phyloP scores from a whole-genome alignment of 2,113 vertebrate genomes.

The Eurypyga helias region DNA sequence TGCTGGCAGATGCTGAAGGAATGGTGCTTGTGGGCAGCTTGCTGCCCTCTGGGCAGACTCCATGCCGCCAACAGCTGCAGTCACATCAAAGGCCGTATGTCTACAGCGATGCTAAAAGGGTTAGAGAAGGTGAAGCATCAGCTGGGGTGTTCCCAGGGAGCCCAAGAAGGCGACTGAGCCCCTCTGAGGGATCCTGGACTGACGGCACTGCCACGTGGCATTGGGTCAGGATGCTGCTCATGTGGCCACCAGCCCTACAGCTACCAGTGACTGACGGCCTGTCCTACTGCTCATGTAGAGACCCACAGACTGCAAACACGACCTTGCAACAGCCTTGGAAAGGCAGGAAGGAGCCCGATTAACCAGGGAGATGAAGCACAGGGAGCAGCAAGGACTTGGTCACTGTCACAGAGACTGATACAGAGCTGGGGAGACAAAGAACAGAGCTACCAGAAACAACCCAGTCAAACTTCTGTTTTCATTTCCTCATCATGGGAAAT shows the following conservation, averaged over 20 bases:
- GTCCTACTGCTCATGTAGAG: not conserved
- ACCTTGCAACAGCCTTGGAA: not conserved
- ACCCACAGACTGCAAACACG: accelerated
- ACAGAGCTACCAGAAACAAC: not conserved
- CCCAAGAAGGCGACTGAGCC: not conserved
- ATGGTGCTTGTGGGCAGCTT: not conserved
- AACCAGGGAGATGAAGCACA: not conserved
- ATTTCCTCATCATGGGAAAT: not conserved
- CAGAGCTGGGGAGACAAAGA: not conserved
- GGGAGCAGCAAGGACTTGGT: not conserved
- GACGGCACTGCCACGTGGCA: accelerated
- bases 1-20: not conserved
- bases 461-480: not conserved
- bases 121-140: not conserved
- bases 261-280: accelerated
- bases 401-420: not conserved
- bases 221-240: not conserved
- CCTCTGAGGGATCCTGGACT: accelerated
- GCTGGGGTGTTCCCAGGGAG: not conserved
- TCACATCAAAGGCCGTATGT: not conserved
- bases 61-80: not conserved
- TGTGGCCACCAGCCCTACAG: not conserved
- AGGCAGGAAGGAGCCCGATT: not conserved
- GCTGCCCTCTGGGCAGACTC: not conserved
- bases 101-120: not conserved